Base-by-base conservation (phyloP, 2,797 vertebrate species). In the Mionectes olivaceus region DNA sequence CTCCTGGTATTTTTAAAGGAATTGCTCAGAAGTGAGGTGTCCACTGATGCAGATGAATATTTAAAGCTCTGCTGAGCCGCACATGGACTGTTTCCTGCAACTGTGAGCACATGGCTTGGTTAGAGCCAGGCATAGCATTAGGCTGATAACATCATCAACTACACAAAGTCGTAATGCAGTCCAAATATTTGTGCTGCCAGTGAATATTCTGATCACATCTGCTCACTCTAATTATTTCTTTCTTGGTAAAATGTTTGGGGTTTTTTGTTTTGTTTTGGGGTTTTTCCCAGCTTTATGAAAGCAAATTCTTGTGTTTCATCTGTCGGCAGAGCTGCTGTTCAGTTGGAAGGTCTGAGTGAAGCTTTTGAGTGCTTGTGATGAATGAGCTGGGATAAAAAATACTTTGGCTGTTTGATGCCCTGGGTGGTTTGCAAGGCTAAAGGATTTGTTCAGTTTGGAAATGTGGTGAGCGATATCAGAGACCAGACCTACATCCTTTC, bases 21-120 rank as follows among this genome's bases (percentile, higher is more conserved):
- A 35, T 55, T 43, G 56, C 56, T 94, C 39, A 1, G 55, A 43
- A 55, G 76, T 47, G 67, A 75, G 37, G 65, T 7, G 10, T 91
- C 60, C 76, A 16, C 19, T 94, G 93, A 44, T 94, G 65, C 9
- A n/a, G 55, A 28, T 75, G 92, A 87, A 44, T 91, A 69, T 92
- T 89, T 93, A 83, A 85, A 95, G 84, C 73, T 83, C 16, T 2
- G 30, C 76, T 80, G 83, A 89, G 81, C 78, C 85, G 68, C 76
- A 68, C 69, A 41, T 13, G 76, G 32, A 47, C 79, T 69, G 57
- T 65, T 90, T 41, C 80, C 70, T 82, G 16, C 55, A 59, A 5
- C 64, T 87, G 16, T 37, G 80, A 83, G 80, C 23, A 2, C 52
- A 49, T 4, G 23, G 82, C 56, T 92, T 4, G 21, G 55, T 76